A percentile compares a stretch with the other conserved stretches of the same genome.
Conservation (phyloP, 2,888 invertebrate genomes). For the Eupithecia centaureata region DNA sequence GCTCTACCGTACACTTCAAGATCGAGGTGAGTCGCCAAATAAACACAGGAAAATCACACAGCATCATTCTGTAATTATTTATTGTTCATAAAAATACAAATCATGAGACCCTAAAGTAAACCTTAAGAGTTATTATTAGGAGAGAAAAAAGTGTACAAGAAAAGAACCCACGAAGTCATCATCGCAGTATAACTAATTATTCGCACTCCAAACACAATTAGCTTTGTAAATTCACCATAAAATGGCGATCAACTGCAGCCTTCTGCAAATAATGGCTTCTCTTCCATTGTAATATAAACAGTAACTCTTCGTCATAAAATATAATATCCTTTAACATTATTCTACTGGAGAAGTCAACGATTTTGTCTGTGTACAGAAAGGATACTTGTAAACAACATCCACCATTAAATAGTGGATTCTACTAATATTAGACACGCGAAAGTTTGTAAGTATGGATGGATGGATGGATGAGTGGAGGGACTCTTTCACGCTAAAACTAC, state of each 20-base stretch:
- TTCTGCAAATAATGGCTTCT: constrained; percentile 34
- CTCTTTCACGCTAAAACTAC: too few species aligned
- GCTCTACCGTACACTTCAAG: constrained; percentile 98
- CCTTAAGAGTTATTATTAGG: too few species aligned
- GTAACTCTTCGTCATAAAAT: constrained; percentile 19
- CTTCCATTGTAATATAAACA: constrained; percentile 13
- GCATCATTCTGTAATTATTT: too few species aligned
- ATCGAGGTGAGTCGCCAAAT: constrained; percentile 98
- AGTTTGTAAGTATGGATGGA: too few species aligned
- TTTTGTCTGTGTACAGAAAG: neutral
- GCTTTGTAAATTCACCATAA: constrained; percentile 42
- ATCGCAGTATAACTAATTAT: neutral
- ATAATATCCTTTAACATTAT: constrained; percentile 14
- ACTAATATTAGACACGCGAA: too few species aligned
- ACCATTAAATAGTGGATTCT: too few species aligned
- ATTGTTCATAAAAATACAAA: too few species aligned
- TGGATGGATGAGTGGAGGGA: too few species aligned
- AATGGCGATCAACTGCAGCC: constrained; percentile 40
- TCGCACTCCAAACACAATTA: constrained; percentile 38
- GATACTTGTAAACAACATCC: neutral
- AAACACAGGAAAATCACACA: too few species aligned
- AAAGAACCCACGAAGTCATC: too few species aligned
- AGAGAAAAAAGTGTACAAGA: too few species aligned
- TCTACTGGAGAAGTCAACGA: neutral
- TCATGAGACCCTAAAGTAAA: too few species aligned